A percentile compares a stretch with the other conserved stretches of the same genome.
These are phyloP conservation scores for Hassar affinis DNA, from an alignment of 2,113 vertebrate genomes.

Conservation along the genomic window DNA sequence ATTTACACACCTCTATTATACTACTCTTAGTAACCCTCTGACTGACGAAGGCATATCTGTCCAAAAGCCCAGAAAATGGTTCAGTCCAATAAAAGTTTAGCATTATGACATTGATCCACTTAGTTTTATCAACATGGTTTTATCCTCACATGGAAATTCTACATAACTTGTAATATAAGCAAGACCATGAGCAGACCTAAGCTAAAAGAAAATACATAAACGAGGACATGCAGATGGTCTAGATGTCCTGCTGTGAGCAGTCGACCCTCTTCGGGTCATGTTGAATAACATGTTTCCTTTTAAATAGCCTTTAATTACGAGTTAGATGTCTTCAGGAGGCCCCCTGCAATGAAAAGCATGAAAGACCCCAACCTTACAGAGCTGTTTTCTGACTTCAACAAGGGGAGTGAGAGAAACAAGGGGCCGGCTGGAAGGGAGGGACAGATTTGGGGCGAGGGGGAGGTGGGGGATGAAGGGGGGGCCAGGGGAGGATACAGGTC, in stretches of 20 bases:
- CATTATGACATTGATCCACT: background rate
- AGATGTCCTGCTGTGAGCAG: background rate
- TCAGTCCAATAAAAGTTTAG: background rate
- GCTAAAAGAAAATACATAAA: background rate
- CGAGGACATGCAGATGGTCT: background rate
- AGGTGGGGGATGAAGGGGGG: background rate
- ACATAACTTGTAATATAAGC: background rate
- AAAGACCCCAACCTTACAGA: conserved; percentile 1
- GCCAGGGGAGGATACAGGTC: conserved; percentile 13
- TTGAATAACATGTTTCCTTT: background rate
- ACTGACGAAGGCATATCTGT: background rate
- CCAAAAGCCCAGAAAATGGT: background rate
- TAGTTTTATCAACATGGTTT: background rate
- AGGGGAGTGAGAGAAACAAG: conserved; percentile 22
- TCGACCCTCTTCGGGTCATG: background rate
- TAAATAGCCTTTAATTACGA: background rate
- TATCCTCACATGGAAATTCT: background rate
- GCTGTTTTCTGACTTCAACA: conserved; percentile 32
- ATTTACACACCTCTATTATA: too few species aligned
- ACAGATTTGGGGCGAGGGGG: background rate
- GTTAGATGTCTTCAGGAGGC: background rate
- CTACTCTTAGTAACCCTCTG: too few species aligned
- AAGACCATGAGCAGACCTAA: background rate
- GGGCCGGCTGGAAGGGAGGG: background rate
- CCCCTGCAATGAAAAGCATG: background rate